phyloP scores from a whole-genome alignment of 2,888 invertebrate species.

The Tridacna crocea region DNA sequence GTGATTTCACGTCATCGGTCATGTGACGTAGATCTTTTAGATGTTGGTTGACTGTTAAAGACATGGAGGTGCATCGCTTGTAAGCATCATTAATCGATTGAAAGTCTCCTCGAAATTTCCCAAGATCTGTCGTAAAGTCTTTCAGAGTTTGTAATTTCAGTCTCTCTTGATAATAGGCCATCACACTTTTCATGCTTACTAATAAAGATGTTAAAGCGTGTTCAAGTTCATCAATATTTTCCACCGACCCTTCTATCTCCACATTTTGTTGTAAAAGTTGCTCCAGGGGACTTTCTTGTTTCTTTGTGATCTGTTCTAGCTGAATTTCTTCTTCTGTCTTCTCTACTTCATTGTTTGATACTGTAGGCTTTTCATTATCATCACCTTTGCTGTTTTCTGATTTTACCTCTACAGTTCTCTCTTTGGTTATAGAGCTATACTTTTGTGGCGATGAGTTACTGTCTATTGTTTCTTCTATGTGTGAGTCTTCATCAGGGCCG shows the following conservation, averaged over 20 bases:
- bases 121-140: constrained; percentile 65
- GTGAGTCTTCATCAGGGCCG: not conserved
- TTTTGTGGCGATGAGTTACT: not conserved
- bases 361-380: not conserved
- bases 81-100: constrained; percentile 65
- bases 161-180: constrained; percentile 58
- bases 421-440: not conserved
- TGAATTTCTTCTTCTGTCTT: not conserved
- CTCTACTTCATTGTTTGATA: not conserved
- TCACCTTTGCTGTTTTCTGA: not conserved
- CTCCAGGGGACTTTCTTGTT: constrained; percentile 39
- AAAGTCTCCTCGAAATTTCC: constrained; percentile 68
- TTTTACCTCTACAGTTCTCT: not conserved
- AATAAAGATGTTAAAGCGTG: constrained; percentile 53
- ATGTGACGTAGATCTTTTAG: constrained; percentile 63
- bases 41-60: constrained; percentile 56
- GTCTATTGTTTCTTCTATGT: not conserved
- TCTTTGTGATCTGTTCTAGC: not conserved
- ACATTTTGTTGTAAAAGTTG: constrained; percentile 58
- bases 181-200: constrained; percentile 58
- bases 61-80: constrained; percentile 55
- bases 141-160: constrained; percentile 60
- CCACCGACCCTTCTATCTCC: constrained; percentile 60
- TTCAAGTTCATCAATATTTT: constrained; percentile 57
- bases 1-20: constrained; percentile 60